These are phyloP conservation scores for Otus sunia DNA, from an alignment of 2,113 vertebrate species.

Conservation along the genomic window DNA sequence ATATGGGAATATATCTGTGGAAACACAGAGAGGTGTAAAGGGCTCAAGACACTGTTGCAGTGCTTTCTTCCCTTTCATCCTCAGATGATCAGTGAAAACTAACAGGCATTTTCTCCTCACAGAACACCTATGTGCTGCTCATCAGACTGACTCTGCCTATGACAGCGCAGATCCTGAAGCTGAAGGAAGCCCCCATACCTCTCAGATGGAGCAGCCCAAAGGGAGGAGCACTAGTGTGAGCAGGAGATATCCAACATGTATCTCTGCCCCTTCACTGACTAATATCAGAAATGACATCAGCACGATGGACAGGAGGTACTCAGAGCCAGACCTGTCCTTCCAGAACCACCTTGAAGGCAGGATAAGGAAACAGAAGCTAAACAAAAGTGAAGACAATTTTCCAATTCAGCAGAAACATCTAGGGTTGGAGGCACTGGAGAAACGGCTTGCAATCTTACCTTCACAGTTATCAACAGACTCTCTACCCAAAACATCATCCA, in stretches of 20 bases:
- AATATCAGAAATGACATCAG: conserved; percentile 56
- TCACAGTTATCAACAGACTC: conserved; percentile 49
- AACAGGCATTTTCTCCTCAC: conserved; percentile 17
- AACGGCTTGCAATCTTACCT: conserved; percentile 70
- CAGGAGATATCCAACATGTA: neutral
- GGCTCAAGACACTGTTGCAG: neutral
- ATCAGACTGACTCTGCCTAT: conserved; percentile 91
- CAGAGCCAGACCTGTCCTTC: conserved; percentile 82
- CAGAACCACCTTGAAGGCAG: conserved; percentile 5
- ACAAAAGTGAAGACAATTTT: conserved; percentile 86
- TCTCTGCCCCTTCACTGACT: conserved; percentile 47
- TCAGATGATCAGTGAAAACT: neutral
- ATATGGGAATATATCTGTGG: neutral
- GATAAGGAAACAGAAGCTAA: conserved; percentile 69
- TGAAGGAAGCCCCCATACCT: conserved; percentile 61
- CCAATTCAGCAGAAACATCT: conserved; percentile 26
- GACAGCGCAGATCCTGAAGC: conserved; percentile 89
- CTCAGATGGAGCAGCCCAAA: neutral
- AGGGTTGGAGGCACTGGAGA: conserved; percentile 68
- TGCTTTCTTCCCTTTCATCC: neutral
- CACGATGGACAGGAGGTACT: conserved; percentile 81
- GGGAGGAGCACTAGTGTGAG: neutral
- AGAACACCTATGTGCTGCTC: conserved; percentile 77
- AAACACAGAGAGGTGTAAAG: neutral
- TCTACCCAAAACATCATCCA: conserved; percentile 73